Base-by-base conservation (phyloP, 2,797 vertebrate species). In the Ptychadena robeensis region DNA sequence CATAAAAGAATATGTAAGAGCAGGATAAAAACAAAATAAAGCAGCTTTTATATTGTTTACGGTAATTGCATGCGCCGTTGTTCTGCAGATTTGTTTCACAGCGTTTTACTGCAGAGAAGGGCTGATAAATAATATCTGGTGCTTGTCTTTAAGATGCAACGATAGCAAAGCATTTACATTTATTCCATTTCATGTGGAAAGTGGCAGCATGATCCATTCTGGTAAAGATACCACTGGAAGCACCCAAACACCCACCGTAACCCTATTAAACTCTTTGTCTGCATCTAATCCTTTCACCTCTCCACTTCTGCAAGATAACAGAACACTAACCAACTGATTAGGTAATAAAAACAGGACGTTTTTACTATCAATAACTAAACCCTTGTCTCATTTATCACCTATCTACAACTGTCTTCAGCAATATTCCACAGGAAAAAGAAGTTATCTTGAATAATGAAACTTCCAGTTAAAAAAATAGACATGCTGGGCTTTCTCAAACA, bases 21-120 rank as follows among this genome's bases (percentile, higher is more conserved):
- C 44, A 48, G 73, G 68, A 74, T 82, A 82, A 82, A 82, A n/a
- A n/a, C n/a, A n/a, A 82, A 44, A 82, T 82, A 82, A 82, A 76
- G 67, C 48, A 30, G 11, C 38, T 68, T 57, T 40, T 61, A 76
- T 76, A 82, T 82, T 68, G 71, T 82, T 82, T 82, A 82, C 67
- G 73, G 81, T 76, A 82, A 82, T 82, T 34, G 81, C 81, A 44
- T 35, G 57, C 73, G 32, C 44, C 30, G 53, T 61, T 59, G 73
- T 82, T 67, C 72, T 70, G 40, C 61, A 73, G 32, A 82, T 82
- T 82, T 82, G 66, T 82, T 74, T 76, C 30, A 28, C 28, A 63
- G 67, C 68, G 65, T 76, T 76, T 69, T 69, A 76, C 73, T 27
- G 70, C 27, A 11, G 53, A n/a, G 35, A 48, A 28, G 22, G 30